Conservation (phyloP, 1,140 invertebrate genomes). For the Nylanderia fulva region DNA sequence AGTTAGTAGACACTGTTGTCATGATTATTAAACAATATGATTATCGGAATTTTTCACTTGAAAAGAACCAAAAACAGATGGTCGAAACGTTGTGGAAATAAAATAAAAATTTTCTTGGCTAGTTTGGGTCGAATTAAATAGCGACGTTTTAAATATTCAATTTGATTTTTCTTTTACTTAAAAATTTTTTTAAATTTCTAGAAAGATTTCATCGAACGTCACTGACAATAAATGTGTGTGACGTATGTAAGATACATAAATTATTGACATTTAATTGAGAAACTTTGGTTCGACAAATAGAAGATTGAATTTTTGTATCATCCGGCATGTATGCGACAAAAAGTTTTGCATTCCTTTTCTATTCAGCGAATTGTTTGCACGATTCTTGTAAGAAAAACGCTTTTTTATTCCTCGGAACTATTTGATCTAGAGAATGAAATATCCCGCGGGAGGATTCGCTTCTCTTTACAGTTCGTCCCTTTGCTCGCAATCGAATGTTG, state of each 20-base stretch:
- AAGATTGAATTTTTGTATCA: neutral
- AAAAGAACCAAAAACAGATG: no score
- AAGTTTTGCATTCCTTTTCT: slow-evolving; percentile 1
- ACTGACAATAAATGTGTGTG: neutral
- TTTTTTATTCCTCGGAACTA: slow-evolving; percentile 39
- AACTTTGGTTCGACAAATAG: slow-evolving; percentile 3
- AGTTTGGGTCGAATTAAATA: no score
- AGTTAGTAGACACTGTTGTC: no score
- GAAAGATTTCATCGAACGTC: neutral
- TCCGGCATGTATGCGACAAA: neutral
- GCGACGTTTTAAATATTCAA: no score
- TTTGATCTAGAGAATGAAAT: slow-evolving; percentile 53
- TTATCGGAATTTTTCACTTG: no score
- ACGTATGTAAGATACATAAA: neutral
- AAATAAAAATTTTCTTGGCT: no score
- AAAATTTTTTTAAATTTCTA: neutral
- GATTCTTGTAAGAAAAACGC: neutral
- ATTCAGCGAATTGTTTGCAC: slow-evolving; percentile 38
- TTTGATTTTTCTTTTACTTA: no score
- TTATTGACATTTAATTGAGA: slow-evolving; percentile 15
- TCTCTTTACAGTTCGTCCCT: slow-evolving; percentile 56
- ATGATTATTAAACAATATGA: no score
- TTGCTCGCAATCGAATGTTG: slow-evolving; percentile 42
- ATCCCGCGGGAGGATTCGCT: slow-evolving; percentile 59
- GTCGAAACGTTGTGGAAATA: no score